Conservation (phyloP, 1,140 invertebrate genomes). For the Brachionus angularis region DNA sequence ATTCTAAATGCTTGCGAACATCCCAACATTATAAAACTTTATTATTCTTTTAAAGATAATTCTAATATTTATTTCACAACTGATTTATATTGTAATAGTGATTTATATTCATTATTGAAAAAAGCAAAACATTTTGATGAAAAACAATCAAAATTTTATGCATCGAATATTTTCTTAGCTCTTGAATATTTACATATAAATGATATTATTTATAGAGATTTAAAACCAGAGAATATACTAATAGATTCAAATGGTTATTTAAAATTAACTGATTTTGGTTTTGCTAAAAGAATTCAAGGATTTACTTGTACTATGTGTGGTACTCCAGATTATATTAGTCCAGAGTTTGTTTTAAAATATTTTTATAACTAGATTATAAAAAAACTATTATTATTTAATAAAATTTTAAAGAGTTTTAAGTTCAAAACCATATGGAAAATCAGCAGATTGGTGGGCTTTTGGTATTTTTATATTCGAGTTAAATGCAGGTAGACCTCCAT, state of each 20-base stretch:
- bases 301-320: constrained; percentile 48
- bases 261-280: constrained; percentile 48
- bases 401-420: constrained; percentile 46
- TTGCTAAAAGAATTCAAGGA: constrained; percentile 48
- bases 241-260: constrained; percentile 43
- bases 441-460: constrained; percentile 43
- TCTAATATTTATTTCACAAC: constrained; percentile 98
- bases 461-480: constrained; percentile 63
- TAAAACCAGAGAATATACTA: constrained; percentile 46
- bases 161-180: constrained; percentile 84
- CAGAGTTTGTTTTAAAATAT: constrained; percentile 33
- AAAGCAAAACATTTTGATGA: constrained; percentile 67
- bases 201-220: constrained; percentile 45
- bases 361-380: neutral
- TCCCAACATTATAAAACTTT: constrained; percentile 84
- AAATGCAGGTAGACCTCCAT: constrained; percentile 66
- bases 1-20: constrained; percentile 90
- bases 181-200: constrained; percentile 87
- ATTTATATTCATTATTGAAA: constrained; percentile 95
- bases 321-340: constrained; percentile 48
- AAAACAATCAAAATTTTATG: constrained; percentile 82
- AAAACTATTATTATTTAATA: neutral
- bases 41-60: constrained; percentile 78
- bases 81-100: constrained; percentile 92
- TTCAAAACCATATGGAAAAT: constrained; percentile 30